Percentiles rank a stretch among this genome's conserved stretches.
These are phyloP conservation scores for Parnassius mnemosyne DNA, from an alignment of 2,888 invertebrate genomes.

Conservation along the genomic window DNA sequence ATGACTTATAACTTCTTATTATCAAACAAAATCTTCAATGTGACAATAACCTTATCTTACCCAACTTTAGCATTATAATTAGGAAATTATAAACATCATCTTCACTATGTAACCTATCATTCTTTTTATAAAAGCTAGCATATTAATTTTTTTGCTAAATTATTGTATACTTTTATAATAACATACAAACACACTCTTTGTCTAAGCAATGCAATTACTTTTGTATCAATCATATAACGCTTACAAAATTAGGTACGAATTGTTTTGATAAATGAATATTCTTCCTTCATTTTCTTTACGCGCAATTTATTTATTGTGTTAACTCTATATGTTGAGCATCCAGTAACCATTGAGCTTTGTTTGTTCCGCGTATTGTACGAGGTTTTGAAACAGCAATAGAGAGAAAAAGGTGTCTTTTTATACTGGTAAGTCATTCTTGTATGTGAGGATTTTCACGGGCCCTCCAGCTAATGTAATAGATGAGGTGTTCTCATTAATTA, in stretches of 20 bases:
- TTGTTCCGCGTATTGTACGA: constrained; percentile 8
- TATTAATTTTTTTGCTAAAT: too few species aligned
- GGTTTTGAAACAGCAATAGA: constrained; percentile 26
- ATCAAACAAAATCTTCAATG: too few species aligned
- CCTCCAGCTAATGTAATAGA: constrained; percentile 78
- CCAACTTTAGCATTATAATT: too few species aligned
- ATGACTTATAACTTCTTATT: too few species aligned
- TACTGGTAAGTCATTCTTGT: constrained; percentile 55
- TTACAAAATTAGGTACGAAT: constrained; percentile 44
- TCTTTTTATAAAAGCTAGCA: too few species aligned
- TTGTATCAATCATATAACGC: constrained; percentile 52
- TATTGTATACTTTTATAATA: neutral
- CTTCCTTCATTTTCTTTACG: constrained; percentile 72
- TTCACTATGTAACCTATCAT: too few species aligned
- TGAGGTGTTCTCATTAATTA: constrained; percentile 80
- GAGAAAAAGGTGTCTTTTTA: constrained; percentile 44
- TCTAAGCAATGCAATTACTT: constrained; percentile 32
- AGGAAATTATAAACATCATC: too few species aligned
- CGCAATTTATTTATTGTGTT: constrained; percentile 74
- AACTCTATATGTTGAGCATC: constrained; percentile 55
- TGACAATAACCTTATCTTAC: too few species aligned
- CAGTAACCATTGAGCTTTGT: constrained; percentile 44
- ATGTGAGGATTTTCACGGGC: constrained; percentile 63
- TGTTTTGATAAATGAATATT: constrained; percentile 74
- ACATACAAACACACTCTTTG: constrained; percentile 25